Conservation (phyloP, 2,888 invertebrate genomes). For the Balanococcus diminutus region DNA sequence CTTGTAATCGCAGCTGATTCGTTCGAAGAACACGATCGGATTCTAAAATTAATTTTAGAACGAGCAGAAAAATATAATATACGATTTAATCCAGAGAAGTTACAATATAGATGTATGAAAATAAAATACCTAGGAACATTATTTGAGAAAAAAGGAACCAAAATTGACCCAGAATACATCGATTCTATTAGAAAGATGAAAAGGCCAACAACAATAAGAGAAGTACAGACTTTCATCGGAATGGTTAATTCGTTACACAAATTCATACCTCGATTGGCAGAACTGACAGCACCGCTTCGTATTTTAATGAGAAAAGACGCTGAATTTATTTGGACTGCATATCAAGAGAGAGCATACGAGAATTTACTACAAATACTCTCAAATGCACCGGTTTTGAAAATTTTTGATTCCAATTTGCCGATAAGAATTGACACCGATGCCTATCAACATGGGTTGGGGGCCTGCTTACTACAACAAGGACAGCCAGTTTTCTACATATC, state of each 20-base stretch:
- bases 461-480: constrained; percentile 56
- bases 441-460: constrained; percentile 53
- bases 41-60: background rate
- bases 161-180: constrained; percentile 57
- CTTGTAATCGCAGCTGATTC: background rate
- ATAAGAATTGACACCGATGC: constrained; percentile 56
- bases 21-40: constrained; percentile 44
- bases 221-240: constrained; percentile 57
- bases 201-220: constrained; percentile 57
- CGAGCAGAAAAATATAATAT: background rate
- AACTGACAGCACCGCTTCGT: constrained; percentile 57
- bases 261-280: constrained; percentile 59
- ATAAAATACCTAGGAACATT: background rate
- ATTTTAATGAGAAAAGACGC: constrained; percentile 57
- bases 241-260: constrained; percentile 59
- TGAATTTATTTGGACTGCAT: constrained; percentile 56
- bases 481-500: constrained; percentile 56
- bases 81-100: constrained; percentile 3
- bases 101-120: background rate
- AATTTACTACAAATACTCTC: constrained; percentile 39
- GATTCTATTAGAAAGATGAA: constrained; percentile 58
- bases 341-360: constrained; percentile 56
- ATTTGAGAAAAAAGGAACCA: constrained; percentile 55
- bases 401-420: constrained; percentile 51
- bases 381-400: constrained; percentile 53